Base-by-base conservation (phyloP, 2,113 vertebrate species). In the Laterallus jamaicensis region DNA sequence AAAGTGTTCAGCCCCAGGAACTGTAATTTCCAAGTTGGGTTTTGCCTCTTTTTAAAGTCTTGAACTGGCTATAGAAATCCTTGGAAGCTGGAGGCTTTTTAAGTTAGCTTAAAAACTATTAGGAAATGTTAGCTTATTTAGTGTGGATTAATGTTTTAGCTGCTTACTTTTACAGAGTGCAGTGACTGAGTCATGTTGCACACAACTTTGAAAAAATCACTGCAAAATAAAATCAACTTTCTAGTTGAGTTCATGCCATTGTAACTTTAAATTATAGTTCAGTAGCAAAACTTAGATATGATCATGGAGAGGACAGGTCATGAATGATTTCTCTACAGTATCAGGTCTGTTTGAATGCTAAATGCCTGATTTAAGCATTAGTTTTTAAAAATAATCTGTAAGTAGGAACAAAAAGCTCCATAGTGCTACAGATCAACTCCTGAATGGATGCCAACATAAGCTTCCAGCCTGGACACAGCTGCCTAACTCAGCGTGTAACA, bases 281-380 rank as follows among this genome's bases (percentile, higher is more conserved):
- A 60, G 50, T 31, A 50, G 52, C 32, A 37, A 25, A 19, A 25
- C n/a, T 56, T 24, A 14, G 49, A n/a, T 40, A 18, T 2, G 7
- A 44, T 21, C 26, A 39, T 1, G 2, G 47, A 44, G 19, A 68
- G 37, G 26, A 32, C 5, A 29, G 0, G 1, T 17, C 16, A 60
- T 7, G 20, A 83, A 50, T 14, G 25, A 56, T 10, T 76, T 52
- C 31, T 39, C 70, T 71, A 2, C 9, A 28, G 31, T 29, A 88
- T 13, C 31, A 44, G 19, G 54, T 86, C 54, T 67, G 19, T 17
- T 10, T 42, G 50, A 58, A 63, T 10, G 16, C 19, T 40, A 64
- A 69, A 39, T 64, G 42, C 39, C 8, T 1, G 35, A 25, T 58
- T 62, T 44, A 8, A 79, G 47, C 16, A 13, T 14, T 29, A 19